A percentile compares a stretch with the other conserved stretches of the same genome.
phyloP scores from a whole-genome alignment of 2,113 vertebrate genomes.

The Eublepharis macularius region DNA sequence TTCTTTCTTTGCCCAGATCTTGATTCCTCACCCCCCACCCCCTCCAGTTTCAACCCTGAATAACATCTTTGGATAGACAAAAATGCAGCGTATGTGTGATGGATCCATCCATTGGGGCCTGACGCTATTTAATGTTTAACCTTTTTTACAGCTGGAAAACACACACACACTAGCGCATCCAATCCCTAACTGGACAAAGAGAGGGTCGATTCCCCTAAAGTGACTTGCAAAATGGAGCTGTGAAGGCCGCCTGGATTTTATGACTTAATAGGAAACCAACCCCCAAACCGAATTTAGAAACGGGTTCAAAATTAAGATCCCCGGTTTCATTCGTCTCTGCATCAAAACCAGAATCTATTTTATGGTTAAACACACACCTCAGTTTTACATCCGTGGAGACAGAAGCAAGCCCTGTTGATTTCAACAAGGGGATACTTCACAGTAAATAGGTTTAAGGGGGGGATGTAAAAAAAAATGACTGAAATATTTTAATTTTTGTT shows the following conservation, averaged over 20 bases:
- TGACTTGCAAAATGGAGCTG: not conserved
- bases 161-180: no score
- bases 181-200: not conserved
- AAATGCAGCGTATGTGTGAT: not conserved
- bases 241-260: not conserved
- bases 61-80: not conserved
- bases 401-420: no score
- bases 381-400: no score
- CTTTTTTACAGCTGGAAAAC: not conserved
- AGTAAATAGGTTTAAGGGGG: no score
- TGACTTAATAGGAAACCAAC: not conserved
- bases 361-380: no score
- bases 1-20: not conserved
- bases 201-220: not conserved
- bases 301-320: no score
- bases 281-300: not conserved
- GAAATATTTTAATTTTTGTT: no score
- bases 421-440: no score
- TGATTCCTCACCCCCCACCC: constrained; percentile 28
- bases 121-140: constrained; percentile 67
- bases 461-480: no score
- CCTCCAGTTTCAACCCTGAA: not conserved
- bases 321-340: no score
- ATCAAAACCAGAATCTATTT: no score
- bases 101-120: constrained; percentile 21